phyloP scores from a whole-genome alignment of 1,140 invertebrate genomes.

The Spodoptera litura region DNA sequence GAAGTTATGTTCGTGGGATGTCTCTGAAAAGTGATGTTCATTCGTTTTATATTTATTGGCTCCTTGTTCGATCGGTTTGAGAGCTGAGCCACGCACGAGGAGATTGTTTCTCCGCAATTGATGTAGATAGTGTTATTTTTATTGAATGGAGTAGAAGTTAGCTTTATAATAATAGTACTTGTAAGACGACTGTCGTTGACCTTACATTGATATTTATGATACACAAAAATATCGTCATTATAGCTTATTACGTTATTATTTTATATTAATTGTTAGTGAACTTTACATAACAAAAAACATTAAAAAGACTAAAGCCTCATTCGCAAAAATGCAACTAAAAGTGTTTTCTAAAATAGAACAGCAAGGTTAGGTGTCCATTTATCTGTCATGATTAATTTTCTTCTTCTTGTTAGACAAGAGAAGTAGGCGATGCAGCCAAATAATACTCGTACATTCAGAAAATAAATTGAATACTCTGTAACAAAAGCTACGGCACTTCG shows the following conservation, averaged over 20 bases:
- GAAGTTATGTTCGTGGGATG: background rate
- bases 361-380: background rate
- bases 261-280: background rate
- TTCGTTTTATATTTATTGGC: slow-evolving; percentile 11
- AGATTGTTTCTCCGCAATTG: too few species aligned
- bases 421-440: slow-evolving; percentile 33
- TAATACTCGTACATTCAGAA: background rate
- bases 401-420: slow-evolving; percentile 9
- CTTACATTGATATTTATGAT: too few species aligned
- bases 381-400: slow-evolving; percentile 1
- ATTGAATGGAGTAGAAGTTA: too few species aligned
- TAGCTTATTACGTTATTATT: too few species aligned
- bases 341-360: background rate
- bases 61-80: background rate
- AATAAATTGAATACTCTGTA: slow-evolving; percentile 15
- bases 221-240: too few species aligned
- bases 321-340: background rate
- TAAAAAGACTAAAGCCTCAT: background rate
- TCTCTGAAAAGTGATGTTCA: background rate
- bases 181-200: too few species aligned
- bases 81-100: too few species aligned
- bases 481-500: slow-evolving; percentile 33
- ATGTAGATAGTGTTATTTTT: too few species aligned
- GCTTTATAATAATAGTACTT: too few species aligned
- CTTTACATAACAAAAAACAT: background rate